phyloP scores from a whole-genome alignment of 2,888 invertebrate species.

The Halocaridina rubra region DNA sequence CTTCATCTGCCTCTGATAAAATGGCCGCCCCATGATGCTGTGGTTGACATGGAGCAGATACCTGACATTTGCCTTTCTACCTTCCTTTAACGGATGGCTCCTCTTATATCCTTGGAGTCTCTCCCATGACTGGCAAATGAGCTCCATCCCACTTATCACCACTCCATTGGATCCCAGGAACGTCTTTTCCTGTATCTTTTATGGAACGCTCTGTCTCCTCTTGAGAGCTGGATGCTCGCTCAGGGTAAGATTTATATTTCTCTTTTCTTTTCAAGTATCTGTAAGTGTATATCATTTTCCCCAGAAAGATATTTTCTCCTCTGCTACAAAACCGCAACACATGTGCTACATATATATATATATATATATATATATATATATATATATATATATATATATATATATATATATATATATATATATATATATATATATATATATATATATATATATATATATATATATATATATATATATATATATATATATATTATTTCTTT shows the following conservation, averaged over 20 bases:
- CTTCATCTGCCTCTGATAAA: too few relatives aligned
- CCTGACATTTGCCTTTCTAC: slow-evolving; percentile 68
- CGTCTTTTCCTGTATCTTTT: slow-evolving; percentile 65
- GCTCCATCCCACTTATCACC: slow-evolving; percentile 68
- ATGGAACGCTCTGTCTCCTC: background rate
- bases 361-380: background rate
- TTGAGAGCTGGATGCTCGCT: slow-evolving; percentile 22
- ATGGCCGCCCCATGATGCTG: too few relatives aligned
- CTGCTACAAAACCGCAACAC: background rate
- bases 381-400: background rate
- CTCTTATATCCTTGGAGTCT: slow-evolving; percentile 67
- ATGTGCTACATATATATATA: background rate
- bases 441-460: too few relatives aligned
- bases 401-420: background rate
- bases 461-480: background rate
- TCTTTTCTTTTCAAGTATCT: background rate
- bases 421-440: background rate
- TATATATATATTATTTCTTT: background rate
- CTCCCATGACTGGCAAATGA: slow-evolving; percentile 70
- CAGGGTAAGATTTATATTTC: slow-evolving; percentile 13
- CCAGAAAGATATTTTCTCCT: background rate
- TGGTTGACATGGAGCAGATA: too few relatives aligned
- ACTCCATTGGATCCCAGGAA: slow-evolving; percentile 67
- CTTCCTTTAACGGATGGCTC: slow-evolving; percentile 68
- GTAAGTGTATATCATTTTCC: background rate